These are phyloP conservation scores for Iselma pallidipennis DNA, from an alignment of 2,888 invertebrate genomes.

Conservation along the genomic window DNA sequence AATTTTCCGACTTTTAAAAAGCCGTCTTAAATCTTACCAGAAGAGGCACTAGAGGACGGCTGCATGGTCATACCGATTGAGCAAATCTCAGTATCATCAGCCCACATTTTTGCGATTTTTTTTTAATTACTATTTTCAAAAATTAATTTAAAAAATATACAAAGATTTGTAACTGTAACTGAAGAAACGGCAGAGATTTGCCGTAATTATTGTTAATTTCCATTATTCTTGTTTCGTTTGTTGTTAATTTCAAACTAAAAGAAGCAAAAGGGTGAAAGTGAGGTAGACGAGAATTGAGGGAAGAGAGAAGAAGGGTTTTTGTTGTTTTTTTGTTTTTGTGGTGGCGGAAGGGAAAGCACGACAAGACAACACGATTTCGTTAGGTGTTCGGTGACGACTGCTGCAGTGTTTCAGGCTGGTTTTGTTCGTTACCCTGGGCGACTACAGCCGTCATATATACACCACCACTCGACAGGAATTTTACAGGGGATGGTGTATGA, in stretches of 20 bases:
- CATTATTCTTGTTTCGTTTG: constrained; percentile 2
- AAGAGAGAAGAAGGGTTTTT: neutral
- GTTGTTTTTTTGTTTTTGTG: neutral
- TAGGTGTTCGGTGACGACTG: constrained; percentile 28
- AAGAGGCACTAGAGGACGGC: constrained; percentile 73
- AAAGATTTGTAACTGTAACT: neutral
- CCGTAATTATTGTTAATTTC: neutral
- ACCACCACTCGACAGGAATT: constrained; percentile 12
- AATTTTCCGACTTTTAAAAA: neutral
- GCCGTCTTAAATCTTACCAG: constrained; percentile 62
- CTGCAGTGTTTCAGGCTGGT: constrained; percentile 32
- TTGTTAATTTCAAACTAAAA: constrained; percentile 6
- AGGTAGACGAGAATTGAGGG: neutral
- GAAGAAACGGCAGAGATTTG: neutral
- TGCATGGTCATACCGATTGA: constrained; percentile 84
- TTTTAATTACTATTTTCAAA: neutral
- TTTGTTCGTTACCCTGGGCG: constrained; percentile 46
- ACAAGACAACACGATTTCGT: constrained; percentile 10
- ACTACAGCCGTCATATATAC: constrained; percentile 27
- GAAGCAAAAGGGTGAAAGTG: neutral
- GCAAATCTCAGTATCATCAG: constrained; percentile 76
- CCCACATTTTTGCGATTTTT: constrained; percentile 61
- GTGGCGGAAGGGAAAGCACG: constrained; percentile 13
- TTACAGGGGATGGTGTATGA: constrained; percentile 23
- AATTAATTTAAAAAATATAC: neutral